Evolutionary conservation across 2,113 vertebrate genomes (phyloP).

Genomic region (Sturnus vulgaris): DNA sequence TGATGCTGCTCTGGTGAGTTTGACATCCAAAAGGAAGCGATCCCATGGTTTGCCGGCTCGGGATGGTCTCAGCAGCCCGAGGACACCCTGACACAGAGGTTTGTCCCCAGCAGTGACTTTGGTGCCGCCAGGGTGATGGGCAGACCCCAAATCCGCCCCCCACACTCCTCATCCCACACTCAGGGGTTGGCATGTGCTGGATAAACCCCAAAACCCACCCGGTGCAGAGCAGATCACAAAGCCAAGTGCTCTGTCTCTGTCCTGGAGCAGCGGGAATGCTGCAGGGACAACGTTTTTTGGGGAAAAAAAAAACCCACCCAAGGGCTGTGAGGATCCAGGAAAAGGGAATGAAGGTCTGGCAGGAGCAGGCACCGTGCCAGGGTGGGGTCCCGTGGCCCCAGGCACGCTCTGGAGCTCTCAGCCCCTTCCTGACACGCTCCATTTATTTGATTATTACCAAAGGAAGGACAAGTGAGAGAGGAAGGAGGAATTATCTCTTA

Average conservation of each 20-base stretch:
- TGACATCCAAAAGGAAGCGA: neutral
- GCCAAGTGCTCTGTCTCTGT: fast-evolving
- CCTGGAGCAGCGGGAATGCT: neutral
- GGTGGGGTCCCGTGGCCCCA: neutral
- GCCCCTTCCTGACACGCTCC: neutral
- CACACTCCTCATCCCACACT: neutral
- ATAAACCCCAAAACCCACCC: fast-evolving
- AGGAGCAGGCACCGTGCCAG: fast-evolving
- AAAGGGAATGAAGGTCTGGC: fast-evolving
- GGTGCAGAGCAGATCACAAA: neutral
- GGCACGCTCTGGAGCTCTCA: neutral
- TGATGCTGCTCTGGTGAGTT: neutral
- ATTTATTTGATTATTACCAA: neutral
- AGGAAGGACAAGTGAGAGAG: neutral
- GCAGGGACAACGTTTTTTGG: neutral
- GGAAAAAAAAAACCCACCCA: fast-evolving
- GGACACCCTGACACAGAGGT: neutral
- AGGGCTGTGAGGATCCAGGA: neutral
- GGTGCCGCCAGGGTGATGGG: neutral
- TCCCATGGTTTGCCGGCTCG: fast-evolving
- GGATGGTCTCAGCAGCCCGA: neutral
- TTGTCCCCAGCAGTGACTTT: neutral
- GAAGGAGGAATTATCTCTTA: neutral
- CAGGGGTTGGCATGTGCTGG: fast-evolving
- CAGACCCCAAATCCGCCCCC: neutral